Base-by-base conservation (phyloP, 2,888 invertebrate genomes). In the Andrena fulva region DNA sequence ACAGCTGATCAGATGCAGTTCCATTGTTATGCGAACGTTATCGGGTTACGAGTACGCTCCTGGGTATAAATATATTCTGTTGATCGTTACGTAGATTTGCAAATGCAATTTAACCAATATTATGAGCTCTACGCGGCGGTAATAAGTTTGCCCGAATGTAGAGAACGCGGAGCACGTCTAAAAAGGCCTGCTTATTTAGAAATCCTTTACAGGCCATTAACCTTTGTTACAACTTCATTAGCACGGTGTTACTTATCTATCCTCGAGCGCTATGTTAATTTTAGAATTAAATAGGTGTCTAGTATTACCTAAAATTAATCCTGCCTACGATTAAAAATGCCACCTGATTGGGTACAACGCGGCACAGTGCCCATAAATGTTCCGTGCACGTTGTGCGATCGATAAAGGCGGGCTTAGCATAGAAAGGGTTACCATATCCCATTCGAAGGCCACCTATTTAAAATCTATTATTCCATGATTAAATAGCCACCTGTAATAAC, bases 21-120 rank as follows among this genome's bases (percentile, higher is more conserved):
- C 31, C 48, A 62, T 70, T 63, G 29, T 63, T 54, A 63, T 63
- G 63, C 54, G 12, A 63, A 76, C 63, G 54, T 62, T n/a, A 24
- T 56, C 64, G 35, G 35, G 33, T 73, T 24, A 67, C 73, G 20
- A 66, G 12, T 50, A 20, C 33, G 56, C 60, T 76, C 31, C 50
- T 33, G 35, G 12, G 29, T 42, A 42, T 67, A 27, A 56, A 48
- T 64, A 20, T 56, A 64, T 29, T 50, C 54, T 7, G 62, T 2
- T 8, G 20, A 50, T 33, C 20, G 59, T 52, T 74, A 54, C 29
- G 52, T 60, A 16, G 16, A 52, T 10, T 27, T 42, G 50, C 33
- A 73, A 67, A 56, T 66, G 56, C 66, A 48, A 31, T 64, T 66
- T 50, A 64, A 52, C 33, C 63, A 50, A 52, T 72, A 72, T 52